Percentiles rank a stretch among this genome's conserved stretches.
Conservation (phyloP, 1,140 invertebrate species). For the Chymomyza costata region DNA sequence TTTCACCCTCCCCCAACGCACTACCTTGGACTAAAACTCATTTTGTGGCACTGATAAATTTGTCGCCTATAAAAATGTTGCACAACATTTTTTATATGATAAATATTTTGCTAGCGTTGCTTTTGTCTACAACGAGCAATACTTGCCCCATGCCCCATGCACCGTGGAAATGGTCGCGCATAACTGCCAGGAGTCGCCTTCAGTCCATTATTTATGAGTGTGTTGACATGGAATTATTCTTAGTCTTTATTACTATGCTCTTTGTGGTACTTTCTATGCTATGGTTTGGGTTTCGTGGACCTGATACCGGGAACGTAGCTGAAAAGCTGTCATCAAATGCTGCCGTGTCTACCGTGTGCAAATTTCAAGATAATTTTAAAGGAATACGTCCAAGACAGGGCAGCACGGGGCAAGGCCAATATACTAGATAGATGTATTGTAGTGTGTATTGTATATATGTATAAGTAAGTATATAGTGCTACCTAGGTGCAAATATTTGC, state of each 20-base stretch:
- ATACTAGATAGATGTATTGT: too few relatives aligned
- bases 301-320: conserved; percentile 3
- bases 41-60: conserved; percentile 73
- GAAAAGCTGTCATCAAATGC: conserved; percentile 8
- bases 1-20: too few relatives aligned
- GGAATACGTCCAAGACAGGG: conserved; percentile 3
- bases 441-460: too few relatives aligned
- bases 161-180: too few relatives aligned
- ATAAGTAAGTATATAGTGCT: too few relatives aligned
- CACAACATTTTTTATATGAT: conserved; percentile 55
- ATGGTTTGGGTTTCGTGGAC: background rate
- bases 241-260: conserved; percentile 61
- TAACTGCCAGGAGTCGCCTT: conserved; percentile 26
- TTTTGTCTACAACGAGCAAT: conserved; percentile 38
- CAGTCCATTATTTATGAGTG: conserved; percentile 74
- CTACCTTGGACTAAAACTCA: conserved; percentile 43
- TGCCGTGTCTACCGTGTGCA: conserved; percentile 37
- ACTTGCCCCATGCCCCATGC: conserved; percentile 49
- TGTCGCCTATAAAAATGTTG: conserved; percentile 56
- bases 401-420: conserved; percentile 11
- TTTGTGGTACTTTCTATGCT: conserved; percentile 6
- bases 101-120: conserved; percentile 48
- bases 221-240: conserved; percentile 74
- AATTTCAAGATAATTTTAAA: conserved; percentile 69
- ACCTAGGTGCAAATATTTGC: conserved; percentile 71